A percentile compares a stretch with the other conserved stretches of the same genome.
Conservation (phyloP, 2,113 vertebrate genomes). For the Phyllopteryx taeniolatus region DNA sequence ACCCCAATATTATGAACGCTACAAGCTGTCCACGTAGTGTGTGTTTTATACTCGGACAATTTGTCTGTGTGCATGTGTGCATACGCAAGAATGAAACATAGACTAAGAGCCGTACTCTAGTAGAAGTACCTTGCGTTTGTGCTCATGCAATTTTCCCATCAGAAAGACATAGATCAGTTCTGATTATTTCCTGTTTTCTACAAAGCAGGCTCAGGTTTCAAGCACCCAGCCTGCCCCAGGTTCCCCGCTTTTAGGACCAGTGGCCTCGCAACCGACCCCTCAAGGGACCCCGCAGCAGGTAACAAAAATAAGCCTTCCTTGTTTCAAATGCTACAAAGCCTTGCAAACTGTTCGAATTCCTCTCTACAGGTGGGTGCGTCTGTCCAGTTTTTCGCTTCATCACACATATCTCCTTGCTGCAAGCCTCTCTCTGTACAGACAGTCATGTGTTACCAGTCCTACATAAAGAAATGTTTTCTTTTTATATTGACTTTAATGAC, state of each 20-base stretch:
- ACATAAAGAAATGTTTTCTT: neutral
- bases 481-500: neutral
- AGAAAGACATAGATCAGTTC: slow-evolving; percentile 16
- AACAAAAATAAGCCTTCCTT: neutral
- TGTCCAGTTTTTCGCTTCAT: slow-evolving; percentile 49
- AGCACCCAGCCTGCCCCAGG: slow-evolving; percentile 48
- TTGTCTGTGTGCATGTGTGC: slow-evolving; percentile 46
- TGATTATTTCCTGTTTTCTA: slow-evolving; percentile 31
- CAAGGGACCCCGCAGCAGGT: slow-evolving; percentile 63
- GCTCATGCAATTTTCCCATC: slow-evolving; percentile 30
- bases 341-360: neutral
- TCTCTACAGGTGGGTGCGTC: slow-evolving; percentile 50
- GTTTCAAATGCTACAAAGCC: neutral
- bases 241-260: slow-evolving; percentile 41
- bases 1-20: slow-evolving; percentile 39
- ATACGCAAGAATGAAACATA: slow-evolving; percentile 48
- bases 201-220: slow-evolving; percentile 57
- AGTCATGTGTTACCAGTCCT: neutral
- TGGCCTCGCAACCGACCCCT: slow-evolving; percentile 46
- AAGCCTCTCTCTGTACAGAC: slow-evolving; percentile 57
- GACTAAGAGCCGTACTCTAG: neutral
- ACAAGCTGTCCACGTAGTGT: neutral
- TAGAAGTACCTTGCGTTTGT: slow-evolving; percentile 55
- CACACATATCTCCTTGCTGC: slow-evolving; percentile 54
- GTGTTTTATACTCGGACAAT: neutral